Conservation (phyloP, 2,888 invertebrate genomes). For the Holacanthella duospinosa region DNA sequence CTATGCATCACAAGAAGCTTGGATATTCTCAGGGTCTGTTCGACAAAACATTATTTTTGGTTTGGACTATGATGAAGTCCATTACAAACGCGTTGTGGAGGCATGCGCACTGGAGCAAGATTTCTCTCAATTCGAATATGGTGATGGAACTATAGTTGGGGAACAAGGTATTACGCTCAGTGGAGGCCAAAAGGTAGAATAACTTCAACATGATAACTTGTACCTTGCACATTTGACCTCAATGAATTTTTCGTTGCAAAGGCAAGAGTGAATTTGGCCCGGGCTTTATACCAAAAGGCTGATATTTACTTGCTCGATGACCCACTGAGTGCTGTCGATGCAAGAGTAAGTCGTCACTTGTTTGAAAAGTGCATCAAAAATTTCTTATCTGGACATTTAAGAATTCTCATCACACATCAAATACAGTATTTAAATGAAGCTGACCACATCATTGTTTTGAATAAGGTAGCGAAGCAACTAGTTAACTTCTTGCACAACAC, state of each 20-base stretch:
- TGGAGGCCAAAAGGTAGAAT: conserved; percentile 7
- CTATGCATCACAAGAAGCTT: conserved; percentile 38
- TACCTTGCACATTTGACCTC: too few species aligned
- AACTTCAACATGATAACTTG: too few species aligned
- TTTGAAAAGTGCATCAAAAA: conserved; percentile 44
- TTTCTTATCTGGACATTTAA: conserved; percentile 41
- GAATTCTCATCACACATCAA: conserved; percentile 61
- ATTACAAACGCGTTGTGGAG: conserved; percentile 19
- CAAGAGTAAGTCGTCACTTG: conserved; percentile 44
- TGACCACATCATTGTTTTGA: conserved; percentile 55
- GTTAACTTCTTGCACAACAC: neutral
- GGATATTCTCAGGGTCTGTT: conserved; percentile 30
- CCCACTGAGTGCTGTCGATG: conserved; percentile 47
- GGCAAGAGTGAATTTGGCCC: conserved; percentile 65
- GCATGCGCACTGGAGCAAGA: conserved; percentile 25
- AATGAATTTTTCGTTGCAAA: too few species aligned
- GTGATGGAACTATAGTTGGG: conserved; percentile 28
- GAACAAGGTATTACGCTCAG: conserved; percentile 20
- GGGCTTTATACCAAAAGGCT: conserved; percentile 45
- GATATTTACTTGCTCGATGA: conserved; percentile 47
- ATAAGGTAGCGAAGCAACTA: conserved; percentile 45
- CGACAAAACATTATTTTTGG: conserved; percentile 33
- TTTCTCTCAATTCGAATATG: conserved; percentile 23
- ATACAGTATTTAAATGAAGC: conserved; percentile 63
- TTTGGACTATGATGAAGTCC: conserved; percentile 15